A percentile compares a stretch with the other conserved stretches of the same genome.
Evolutionary conservation across 2,797 vertebrate genomes (phyloP).

Genomic region (Danio tinwini): DNA sequence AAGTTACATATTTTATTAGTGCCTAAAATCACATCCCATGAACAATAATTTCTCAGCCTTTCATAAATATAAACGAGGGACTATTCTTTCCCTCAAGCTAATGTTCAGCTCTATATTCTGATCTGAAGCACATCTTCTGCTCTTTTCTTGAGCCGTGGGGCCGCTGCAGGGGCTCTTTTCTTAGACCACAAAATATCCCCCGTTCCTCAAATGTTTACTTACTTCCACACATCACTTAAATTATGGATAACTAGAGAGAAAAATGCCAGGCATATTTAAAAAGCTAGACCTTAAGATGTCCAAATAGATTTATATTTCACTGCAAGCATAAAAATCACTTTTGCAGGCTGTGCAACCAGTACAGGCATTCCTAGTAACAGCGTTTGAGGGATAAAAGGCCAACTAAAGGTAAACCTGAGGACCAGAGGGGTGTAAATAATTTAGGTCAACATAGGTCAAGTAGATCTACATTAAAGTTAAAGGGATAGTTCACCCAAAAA

Average conservation of each 20-base stretch:
- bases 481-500: too few relatives aligned
- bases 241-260: constrained; percentile 27
- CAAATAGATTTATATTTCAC: background rate
- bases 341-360: background rate
- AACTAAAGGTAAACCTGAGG: background rate
- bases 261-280: background rate
- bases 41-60: background rate
- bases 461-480: too few relatives aligned
- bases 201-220: constrained; percentile 30
- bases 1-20: background rate
- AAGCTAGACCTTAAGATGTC: background rate
- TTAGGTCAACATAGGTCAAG: background rate
- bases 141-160: constrained; percentile 31
- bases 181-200: constrained; percentile 23
- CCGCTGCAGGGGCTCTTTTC: constrained; percentile 15
- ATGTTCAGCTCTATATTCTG: background rate
- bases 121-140: constrained; percentile 5
- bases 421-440: constrained; percentile 60
- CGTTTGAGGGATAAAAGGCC: background rate
- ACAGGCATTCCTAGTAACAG: background rate
- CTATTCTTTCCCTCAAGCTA: background rate
- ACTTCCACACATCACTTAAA: constrained; percentile 18
- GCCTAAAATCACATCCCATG: background rate
- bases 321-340: constrained; percentile 8
- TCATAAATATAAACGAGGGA: background rate